Percentiles rank a stretch among this genome's conserved stretches.
These are phyloP conservation scores for Sarcophaga rosellei DNA, from an alignment of 2,888 invertebrate species.

Conservation along the genomic window DNA sequence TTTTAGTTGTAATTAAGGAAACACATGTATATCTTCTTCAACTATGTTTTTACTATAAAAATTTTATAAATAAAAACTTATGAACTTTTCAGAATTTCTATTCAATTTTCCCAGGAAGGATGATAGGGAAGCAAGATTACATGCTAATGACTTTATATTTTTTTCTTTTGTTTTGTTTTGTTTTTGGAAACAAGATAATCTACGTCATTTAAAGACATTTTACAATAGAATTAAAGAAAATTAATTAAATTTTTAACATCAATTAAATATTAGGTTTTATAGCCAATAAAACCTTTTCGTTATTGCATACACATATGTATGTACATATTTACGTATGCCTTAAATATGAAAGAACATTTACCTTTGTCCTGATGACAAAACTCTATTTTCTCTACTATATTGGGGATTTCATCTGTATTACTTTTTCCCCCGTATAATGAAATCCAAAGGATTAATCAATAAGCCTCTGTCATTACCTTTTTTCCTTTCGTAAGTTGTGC, in stretches of 20 bases:
- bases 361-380: too few species aligned
- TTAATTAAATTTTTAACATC: neutral
- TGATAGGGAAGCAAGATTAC: neutral
- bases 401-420: too few species aligned
- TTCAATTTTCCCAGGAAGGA: constrained; percentile 11
- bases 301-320: neutral
- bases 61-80: constrained; percentile 4
- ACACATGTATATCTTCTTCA: constrained; percentile 22
- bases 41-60: constrained; percentile 23
- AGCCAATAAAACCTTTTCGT: neutral
- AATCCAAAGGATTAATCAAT: too few species aligned
- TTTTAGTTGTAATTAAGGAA: constrained; percentile 61
- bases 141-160: neutral
- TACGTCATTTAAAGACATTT: neutral
- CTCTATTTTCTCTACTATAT: too few species aligned
- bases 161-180: too few species aligned
- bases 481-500: too few species aligned
- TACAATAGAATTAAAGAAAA: neutral
- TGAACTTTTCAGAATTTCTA: constrained; percentile 13
- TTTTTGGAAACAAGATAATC: constrained; percentile 3
- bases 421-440: too few species aligned
- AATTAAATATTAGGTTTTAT: neutral
- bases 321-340: too few species aligned
- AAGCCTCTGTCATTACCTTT: too few species aligned
- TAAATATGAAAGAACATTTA: too few species aligned